Percentiles rank a stretch among this genome's conserved stretches.
Conservation (phyloP, 2,888 invertebrate genomes). For the Lepidocyrtinus sp. region DNA sequence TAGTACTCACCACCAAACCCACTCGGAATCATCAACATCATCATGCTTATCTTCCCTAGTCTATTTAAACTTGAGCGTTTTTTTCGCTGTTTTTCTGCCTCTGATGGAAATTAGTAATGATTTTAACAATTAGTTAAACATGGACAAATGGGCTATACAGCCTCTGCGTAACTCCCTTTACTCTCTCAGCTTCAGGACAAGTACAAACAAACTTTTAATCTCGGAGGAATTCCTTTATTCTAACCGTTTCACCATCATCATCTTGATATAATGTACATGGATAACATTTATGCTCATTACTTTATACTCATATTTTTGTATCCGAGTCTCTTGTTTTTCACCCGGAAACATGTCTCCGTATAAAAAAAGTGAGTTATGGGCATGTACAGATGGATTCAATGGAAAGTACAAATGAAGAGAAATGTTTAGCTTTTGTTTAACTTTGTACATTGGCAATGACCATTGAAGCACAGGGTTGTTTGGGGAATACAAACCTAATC, state of each 20-base stretch:
- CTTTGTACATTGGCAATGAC: not conserved
- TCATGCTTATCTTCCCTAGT: conserved; percentile 17
- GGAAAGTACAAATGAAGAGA: not conserved
- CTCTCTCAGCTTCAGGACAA: not conserved
- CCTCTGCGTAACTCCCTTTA: conserved; percentile 28
- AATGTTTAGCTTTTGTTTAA: not conserved
- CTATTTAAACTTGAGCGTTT: too few species aligned
- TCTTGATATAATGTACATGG: too few species aligned
- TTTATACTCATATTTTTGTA: too few species aligned
- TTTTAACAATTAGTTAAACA: conserved; percentile 71
- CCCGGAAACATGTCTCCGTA: not conserved
- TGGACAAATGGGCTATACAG: conserved; percentile 69
- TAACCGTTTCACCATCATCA: conserved; percentile 33
- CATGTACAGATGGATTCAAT: not conserved
- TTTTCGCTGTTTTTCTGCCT: conserved; percentile 67
- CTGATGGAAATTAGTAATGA: conserved; percentile 71
- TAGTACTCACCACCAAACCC: conserved; percentile 1
- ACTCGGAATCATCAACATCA: conserved; percentile 20
- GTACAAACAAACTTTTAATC: conserved; percentile 24
- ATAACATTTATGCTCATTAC: too few species aligned
- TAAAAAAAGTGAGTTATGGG: not conserved
- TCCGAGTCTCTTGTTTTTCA: not conserved
- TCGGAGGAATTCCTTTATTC: conserved; percentile 37
- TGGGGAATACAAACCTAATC: conserved; percentile 41
- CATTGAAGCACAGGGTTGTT: conserved; percentile 19